phyloP scores from a whole-genome alignment of 2,797 vertebrate species.

The Lemur catta region DNA sequence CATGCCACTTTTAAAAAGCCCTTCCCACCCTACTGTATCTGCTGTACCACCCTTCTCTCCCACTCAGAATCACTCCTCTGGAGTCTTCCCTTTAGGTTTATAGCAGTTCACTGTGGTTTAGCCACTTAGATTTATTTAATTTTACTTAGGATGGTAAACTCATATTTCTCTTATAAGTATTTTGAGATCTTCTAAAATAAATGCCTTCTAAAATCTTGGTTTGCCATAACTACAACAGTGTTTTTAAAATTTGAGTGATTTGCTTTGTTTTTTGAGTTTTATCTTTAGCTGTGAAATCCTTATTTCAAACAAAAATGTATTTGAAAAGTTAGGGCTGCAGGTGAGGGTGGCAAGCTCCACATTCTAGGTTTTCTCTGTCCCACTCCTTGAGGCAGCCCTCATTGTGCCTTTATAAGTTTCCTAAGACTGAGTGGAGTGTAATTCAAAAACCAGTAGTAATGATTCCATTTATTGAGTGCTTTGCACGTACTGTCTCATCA shows the following conservation, averaged over 20 bases:
- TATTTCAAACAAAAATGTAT: conserved; percentile 6
- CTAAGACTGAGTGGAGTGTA: not conserved
- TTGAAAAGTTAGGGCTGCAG: not conserved
- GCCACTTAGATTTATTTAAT: conserved; percentile 9
- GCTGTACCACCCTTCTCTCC: not conserved
- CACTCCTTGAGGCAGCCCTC: not conserved
- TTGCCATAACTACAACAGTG: not conserved
- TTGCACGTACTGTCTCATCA: not conserved
- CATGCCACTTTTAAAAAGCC: not conserved
- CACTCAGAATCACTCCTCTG: not conserved
- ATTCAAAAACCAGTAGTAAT: not conserved
- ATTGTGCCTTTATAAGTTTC: not conserved
- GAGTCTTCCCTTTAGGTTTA: not conserved
- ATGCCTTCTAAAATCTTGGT: not conserved
- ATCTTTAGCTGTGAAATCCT: not conserved
- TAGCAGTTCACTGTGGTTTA: not conserved
- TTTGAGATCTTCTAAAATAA: conserved; percentile 49
- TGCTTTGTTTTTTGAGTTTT: conserved; percentile 14
- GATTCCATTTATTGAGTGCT: not conserved
- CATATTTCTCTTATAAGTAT: not conserved
- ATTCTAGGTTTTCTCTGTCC: not conserved
- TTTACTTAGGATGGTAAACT: not conserved
- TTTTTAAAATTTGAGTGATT: conserved; percentile 14
- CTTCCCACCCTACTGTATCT: not conserved
- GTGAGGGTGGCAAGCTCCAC: not conserved